Percentiles rank a stretch among this genome's conserved stretches.
Evolutionary conservation across 2,888 invertebrate genomes (phyloP).

Genomic region (Tetragnatha montana): DNA sequence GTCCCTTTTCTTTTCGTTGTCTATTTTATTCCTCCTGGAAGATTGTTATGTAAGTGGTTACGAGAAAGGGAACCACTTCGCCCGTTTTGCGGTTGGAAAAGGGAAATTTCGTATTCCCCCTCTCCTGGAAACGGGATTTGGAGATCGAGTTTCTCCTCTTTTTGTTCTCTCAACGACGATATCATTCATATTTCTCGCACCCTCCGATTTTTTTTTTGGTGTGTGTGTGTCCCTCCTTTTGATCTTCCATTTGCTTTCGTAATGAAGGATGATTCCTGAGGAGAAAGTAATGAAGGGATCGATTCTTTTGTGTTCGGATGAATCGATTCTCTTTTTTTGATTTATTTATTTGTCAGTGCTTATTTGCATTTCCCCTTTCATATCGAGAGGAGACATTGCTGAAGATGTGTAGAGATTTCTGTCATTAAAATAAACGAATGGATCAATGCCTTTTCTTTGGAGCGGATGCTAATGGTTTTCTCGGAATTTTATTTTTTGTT

Average conservation of each 20-base stretch:
- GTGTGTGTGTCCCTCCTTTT: background rate
- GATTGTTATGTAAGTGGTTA: slow-evolving; percentile 47
- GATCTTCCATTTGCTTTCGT: background rate
- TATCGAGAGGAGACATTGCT: too few species aligned
- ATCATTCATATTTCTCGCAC: slow-evolving; percentile 34
- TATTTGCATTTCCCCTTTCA: too few species aligned
- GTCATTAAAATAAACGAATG: too few species aligned
- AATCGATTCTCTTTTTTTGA: too few species aligned
- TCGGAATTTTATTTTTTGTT: too few species aligned
- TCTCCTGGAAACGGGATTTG: slow-evolving; percentile 36
- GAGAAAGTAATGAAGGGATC: background rate
- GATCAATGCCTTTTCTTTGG: too few species aligned
- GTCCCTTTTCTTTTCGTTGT: slow-evolving; percentile 14
- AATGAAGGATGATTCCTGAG: background rate
- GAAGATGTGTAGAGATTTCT: too few species aligned
- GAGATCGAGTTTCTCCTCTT: slow-evolving; percentile 17
- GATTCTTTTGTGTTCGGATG: background rate
- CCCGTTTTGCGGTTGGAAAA: slow-evolving; percentile 31
- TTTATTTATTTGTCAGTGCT: too few species aligned
- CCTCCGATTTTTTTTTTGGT: background rate
- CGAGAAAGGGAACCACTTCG: slow-evolving; percentile 39
- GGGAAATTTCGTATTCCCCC: slow-evolving; percentile 36
- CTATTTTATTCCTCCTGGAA: slow-evolving; percentile 8
- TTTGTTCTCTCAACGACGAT: background rate
- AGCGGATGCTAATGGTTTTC: too few species aligned